These are phyloP conservation scores for Hirudo medicinalis DNA, from an alignment of 1,140 invertebrate species.

Conservation along the genomic window DNA sequence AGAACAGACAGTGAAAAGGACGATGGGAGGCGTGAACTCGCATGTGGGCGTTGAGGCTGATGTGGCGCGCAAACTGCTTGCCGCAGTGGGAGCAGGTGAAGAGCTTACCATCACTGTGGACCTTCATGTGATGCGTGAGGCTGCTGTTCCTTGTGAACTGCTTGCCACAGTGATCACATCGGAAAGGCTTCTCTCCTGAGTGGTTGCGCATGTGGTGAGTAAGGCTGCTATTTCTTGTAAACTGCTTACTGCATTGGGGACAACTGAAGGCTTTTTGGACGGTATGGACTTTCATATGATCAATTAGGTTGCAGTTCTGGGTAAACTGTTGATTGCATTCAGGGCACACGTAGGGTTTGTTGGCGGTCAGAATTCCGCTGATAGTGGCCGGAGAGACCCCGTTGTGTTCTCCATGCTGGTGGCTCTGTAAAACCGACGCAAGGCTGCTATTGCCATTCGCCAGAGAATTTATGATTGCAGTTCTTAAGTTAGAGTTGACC, in stretches of 20 bases:
- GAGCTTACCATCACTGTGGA: slow-evolving; percentile 84
- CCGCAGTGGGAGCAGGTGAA: slow-evolving; percentile 45
- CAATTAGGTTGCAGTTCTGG: slow-evolving; percentile 79
- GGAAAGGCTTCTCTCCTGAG: slow-evolving; percentile 25
- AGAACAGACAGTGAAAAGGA: slow-evolving; percentile 34
- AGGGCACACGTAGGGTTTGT: slow-evolving; percentile 75
- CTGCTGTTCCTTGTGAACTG: slow-evolving; percentile 88
- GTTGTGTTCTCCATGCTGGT: too few relatives aligned
- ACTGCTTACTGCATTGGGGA: slow-evolving; percentile 43
- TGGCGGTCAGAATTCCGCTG: slow-evolving; percentile 57
- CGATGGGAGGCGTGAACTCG: slow-evolving; percentile 37
- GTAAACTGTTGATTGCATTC: slow-evolving; percentile 93
- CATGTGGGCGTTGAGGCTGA: slow-evolving; percentile 23
- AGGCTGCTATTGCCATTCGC: too few relatives aligned
- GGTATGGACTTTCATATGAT: slow-evolving; percentile 51
- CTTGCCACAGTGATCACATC: slow-evolving; percentile 61
- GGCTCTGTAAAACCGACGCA: too few relatives aligned
- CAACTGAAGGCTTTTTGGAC: slow-evolving; percentile 28
- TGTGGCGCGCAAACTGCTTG: slow-evolving; percentile 7
- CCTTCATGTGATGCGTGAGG: slow-evolving; percentile 85
- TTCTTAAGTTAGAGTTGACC: too few relatives aligned
- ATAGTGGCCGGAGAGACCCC: too few relatives aligned
- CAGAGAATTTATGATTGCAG: too few relatives aligned
- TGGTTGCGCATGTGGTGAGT: slow-evolving; percentile 24
- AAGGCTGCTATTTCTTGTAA: slow-evolving; percentile 28